Percentiles rank a stretch among this genome's conserved stretches.
phyloP scores from a whole-genome alignment of 2,797 vertebrate genomes.

The Uromys caudimaculatus region DNA sequence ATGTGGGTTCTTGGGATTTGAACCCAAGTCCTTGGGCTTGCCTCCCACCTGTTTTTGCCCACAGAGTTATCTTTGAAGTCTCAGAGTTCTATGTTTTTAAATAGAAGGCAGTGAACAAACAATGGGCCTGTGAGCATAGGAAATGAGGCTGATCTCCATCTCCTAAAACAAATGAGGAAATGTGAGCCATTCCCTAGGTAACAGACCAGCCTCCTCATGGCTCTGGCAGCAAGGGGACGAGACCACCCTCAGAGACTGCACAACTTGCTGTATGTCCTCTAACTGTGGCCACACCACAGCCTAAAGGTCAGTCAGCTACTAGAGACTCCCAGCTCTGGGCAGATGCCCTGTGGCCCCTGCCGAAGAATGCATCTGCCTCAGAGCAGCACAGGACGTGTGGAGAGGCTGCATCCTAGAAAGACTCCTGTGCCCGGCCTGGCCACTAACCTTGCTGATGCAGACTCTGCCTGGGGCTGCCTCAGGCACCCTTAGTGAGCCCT shows the following conservation, averaged over 20 bases:
- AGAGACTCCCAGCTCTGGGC: constrained; percentile 68
- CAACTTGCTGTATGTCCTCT: background rate
- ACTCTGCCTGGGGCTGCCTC: background rate
- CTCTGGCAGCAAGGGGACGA: background rate
- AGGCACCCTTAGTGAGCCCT: constrained; percentile 15
- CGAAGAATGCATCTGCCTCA: constrained; percentile 74
- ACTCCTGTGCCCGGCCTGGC: background rate
- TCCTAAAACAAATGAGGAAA: background rate
- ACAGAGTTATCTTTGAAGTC: background rate
- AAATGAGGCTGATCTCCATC: background rate
- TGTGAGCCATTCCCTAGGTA: background rate
- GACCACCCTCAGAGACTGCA: background rate
- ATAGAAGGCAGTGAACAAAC: background rate
- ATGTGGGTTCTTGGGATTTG: background rate
- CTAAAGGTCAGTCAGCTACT: constrained; percentile 68
- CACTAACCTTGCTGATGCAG: background rate
- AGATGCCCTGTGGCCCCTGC: constrained; percentile 28
- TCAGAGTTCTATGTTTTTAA: background rate
- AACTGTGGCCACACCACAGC: constrained; percentile 7
- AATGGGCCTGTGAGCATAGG: background rate
- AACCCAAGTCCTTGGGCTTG: background rate
- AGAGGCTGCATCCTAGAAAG: constrained; percentile 78
- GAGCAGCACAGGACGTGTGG: constrained; percentile 22
- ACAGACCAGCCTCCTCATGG: background rate
- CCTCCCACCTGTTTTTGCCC: background rate